Evolutionary conservation across 2,888 invertebrate genomes (phyloP).

Genomic region (Platerodrilus igneus): DNA sequence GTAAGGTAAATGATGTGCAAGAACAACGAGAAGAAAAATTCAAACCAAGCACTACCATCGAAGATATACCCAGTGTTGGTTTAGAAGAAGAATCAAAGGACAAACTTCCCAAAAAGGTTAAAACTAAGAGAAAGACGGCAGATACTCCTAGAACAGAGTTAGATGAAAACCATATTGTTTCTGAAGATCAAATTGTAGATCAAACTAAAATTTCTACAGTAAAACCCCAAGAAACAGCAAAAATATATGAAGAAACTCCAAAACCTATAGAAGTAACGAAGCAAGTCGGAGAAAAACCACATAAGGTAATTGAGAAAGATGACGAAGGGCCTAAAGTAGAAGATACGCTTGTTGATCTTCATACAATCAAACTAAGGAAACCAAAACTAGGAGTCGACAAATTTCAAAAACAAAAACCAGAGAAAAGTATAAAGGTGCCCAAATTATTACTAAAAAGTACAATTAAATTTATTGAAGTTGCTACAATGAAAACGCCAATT

Average conservation of each 20-base stretch:
- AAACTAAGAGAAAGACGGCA: too few relatives aligned
- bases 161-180: too few relatives aligned
- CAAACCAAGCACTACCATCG: too few relatives aligned
- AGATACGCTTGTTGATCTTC: constrained; percentile 54
- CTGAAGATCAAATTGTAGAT: too few relatives aligned
- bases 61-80: too few relatives aligned
- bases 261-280: constrained; percentile 9
- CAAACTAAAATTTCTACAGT: too few relatives aligned
- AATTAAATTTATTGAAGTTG: constrained; percentile 56
- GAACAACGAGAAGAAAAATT: too few relatives aligned
- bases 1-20: too few relatives aligned
- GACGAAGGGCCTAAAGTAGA: constrained; percentile 43
- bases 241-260: constrained; percentile 12
- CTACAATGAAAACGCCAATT: constrained; percentile 48
- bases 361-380: constrained; percentile 63
- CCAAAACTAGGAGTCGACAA: too few relatives aligned
- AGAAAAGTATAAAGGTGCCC: constrained; percentile 43
- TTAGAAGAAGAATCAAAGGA: too few relatives aligned
- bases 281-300: constrained; percentile 11
- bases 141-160: too few relatives aligned
- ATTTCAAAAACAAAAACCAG: constrained; percentile 43
- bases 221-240: constrained; percentile 15
- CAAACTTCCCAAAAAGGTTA: too few relatives aligned
- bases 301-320: constrained; percentile 11
- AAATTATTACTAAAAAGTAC: constrained; percentile 50